Evolutionary conservation across 2,797 vertebrate species (phyloP).

Genomic region (Ptychobarbus kaznakovi): DNA sequence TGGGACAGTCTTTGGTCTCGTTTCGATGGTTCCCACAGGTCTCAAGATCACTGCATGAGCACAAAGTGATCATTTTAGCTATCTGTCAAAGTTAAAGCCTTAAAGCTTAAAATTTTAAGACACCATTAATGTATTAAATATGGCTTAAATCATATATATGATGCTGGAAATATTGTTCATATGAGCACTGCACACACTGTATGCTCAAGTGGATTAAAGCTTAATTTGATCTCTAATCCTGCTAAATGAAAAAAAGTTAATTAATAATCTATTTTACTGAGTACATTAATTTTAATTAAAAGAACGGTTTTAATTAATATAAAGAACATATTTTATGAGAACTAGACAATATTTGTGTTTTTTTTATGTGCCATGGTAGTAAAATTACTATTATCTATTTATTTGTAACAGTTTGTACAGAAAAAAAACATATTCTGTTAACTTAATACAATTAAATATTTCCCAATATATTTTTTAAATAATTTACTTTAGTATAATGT

Average conservation of each 20-base stretch:
- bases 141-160: not conserved
- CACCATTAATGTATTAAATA: not conserved
- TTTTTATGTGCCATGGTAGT: not conserved
- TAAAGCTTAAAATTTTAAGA: not conserved
- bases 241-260: not conserved
- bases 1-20: slow-evolving; percentile 12
- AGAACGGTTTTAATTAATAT: not conserved
- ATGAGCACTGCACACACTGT: not conserved
- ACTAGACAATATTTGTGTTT: not conserved
- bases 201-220: not conserved
- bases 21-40: slow-evolving; percentile 35
- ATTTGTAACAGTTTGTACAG: not conserved
- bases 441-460: too few species aligned
- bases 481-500: not conserved
- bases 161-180: not conserved
- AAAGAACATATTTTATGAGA: not conserved
- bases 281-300: not conserved
- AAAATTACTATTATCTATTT: not conserved
- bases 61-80: slow-evolving; percentile 27
- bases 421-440: too few species aligned
- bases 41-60: not conserved
- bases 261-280: not conserved
- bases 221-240: not conserved
- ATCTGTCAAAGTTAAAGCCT: not conserved
- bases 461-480: not conserved